These are phyloP conservation scores for Drosophila demipolita DNA, from an alignment of 2,888 invertebrate genomes.

Conservation along the genomic window DNA sequence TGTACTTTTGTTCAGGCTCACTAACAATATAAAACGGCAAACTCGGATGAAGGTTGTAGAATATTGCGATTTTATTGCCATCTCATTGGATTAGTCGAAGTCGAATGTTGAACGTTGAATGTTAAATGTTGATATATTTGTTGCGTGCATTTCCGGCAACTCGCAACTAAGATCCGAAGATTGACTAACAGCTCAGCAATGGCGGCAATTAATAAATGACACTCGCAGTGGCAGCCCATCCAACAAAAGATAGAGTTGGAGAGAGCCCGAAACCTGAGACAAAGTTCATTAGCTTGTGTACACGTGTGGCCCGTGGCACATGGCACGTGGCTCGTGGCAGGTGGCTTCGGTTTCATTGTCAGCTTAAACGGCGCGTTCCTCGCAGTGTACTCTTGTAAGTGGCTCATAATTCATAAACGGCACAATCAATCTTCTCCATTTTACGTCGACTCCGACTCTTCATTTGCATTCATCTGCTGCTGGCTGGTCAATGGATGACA, in stretches of 20 bases:
- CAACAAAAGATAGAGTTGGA: background rate
- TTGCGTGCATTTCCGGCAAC: constrained; percentile 2
- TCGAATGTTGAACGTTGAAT: constrained; percentile 24
- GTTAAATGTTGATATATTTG: constrained; percentile 29
- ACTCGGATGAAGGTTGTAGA: background rate
- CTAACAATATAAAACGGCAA: constrained; percentile 11
- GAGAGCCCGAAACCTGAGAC: background rate
- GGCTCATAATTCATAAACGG: constrained; percentile 61
- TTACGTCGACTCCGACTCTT: constrained; percentile 54
- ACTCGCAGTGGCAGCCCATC: constrained; percentile 6
- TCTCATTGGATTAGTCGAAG: constrained; percentile 18
- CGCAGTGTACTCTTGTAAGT: background rate
- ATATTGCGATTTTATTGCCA: background rate
- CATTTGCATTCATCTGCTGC: constrained; percentile 63
- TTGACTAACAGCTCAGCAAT: constrained; percentile 11
- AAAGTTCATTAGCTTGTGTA: constrained; percentile 44
- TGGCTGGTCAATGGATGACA: constrained; percentile 54
- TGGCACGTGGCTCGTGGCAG: constrained; percentile 6
- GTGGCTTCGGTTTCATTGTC: constrained; percentile 3
- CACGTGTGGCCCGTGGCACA: constrained; percentile 37
- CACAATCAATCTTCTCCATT: constrained; percentile 60
- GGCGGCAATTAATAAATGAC: constrained; percentile 44
- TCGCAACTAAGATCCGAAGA: background rate
- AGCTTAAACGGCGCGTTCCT: background rate
- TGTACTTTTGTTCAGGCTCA: constrained; percentile 2